Percentiles rank a stretch among this genome's conserved stretches.
These are phyloP conservation scores for Caenorhabditis sp. DNA, from an alignment of 2,888 invertebrate species.

Conservation along the genomic window DNA sequence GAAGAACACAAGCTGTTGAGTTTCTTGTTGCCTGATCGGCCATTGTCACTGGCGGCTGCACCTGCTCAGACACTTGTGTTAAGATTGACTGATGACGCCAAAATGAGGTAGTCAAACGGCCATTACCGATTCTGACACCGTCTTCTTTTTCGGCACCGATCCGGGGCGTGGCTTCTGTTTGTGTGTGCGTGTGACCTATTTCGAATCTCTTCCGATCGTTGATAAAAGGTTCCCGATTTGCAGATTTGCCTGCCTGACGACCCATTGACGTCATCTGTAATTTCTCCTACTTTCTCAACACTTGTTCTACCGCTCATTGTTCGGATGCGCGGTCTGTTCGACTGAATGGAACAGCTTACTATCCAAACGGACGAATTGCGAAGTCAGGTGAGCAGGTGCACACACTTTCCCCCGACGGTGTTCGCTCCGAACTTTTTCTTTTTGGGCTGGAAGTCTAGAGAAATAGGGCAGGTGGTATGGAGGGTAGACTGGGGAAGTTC, in stretches of 20 bases:
- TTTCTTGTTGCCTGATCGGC: slow-evolving; percentile 20
- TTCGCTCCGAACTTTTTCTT: too few species aligned
- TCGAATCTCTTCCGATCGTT: too few species aligned
- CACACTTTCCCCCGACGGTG: too few species aligned
- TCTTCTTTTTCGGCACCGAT: not conserved
- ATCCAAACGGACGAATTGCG: slow-evolving; percentile 41
- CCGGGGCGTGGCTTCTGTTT: slow-evolving; percentile 2
- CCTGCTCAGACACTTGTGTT: slow-evolving; percentile 35
- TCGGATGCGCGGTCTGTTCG: slow-evolving; percentile 41
- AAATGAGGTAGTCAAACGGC: slow-evolving; percentile 8
- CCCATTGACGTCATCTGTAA: too few species aligned
- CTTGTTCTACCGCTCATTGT: slow-evolving; percentile 14
- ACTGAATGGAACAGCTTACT: slow-evolving; percentile 51
- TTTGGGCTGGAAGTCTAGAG: not conserved
- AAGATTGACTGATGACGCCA: slow-evolving; percentile 41
- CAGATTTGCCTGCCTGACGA: too few species aligned
- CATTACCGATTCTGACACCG: slow-evolving; percentile 16
- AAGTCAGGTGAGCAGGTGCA: slow-evolving; percentile 46
- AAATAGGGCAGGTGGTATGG: too few species aligned
- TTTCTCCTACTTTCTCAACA: slow-evolving; percentile 1
- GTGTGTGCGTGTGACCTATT: too few species aligned
- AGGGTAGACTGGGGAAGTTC: too few species aligned
- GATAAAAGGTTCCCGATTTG: too few species aligned
- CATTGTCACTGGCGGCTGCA: slow-evolving; percentile 34
- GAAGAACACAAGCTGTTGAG: slow-evolving; percentile 32